Conservation (phyloP, 2,797 vertebrate genomes). For the Morelia viridis region DNA sequence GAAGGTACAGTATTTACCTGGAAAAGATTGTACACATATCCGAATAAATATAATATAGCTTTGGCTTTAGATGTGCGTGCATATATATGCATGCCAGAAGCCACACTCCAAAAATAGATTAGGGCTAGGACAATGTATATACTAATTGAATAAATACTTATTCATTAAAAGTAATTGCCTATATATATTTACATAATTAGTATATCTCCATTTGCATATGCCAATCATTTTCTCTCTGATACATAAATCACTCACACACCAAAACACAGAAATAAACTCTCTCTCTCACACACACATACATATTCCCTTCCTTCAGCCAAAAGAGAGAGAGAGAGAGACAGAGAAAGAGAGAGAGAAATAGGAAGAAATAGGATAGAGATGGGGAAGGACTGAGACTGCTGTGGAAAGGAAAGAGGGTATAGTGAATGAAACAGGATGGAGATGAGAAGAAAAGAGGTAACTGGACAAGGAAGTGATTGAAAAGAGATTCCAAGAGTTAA, state of each 20-base stretch:
- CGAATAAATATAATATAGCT: neutral
- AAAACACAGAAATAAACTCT: neutral
- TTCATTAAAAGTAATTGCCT: neutral
- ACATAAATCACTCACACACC: neutral
- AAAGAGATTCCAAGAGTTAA: neutral
- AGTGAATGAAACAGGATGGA: neutral
- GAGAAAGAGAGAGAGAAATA: too few relatives aligned
- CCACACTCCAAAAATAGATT: neutral
- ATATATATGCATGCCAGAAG: neutral
- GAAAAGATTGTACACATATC: neutral
- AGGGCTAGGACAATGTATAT: neutral
- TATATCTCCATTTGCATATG: neutral
- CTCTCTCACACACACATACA: neutral
- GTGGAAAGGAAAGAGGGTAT: neutral
- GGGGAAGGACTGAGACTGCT: neutral
- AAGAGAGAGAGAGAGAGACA: accelerated
- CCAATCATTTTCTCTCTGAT: neutral
- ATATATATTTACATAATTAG: neutral
- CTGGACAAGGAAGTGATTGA: neutral
- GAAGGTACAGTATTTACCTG: neutral
- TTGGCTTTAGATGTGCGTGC: neutral
- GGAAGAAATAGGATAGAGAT: neutral
- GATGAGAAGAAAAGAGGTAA: neutral
- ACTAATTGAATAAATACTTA: neutral
- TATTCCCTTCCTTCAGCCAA: neutral